Base-by-base conservation (phyloP, 2,797 vertebrate genomes). In the Argya squamiceps region DNA sequence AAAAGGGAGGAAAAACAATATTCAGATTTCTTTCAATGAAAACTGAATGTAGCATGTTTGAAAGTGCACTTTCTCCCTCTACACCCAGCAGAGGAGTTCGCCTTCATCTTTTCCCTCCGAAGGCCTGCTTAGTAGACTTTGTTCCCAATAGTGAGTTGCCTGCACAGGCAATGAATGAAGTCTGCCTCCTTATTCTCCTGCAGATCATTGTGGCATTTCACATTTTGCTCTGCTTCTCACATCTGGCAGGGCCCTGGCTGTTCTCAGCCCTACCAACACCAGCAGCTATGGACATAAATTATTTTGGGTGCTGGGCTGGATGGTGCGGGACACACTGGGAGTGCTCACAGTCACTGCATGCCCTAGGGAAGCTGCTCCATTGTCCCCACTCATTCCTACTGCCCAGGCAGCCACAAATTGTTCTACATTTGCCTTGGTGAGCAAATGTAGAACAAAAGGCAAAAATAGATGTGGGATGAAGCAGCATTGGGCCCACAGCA, bases 301-400 rank as follows among this genome's bases (percentile, higher is more conserved):
- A 46, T 9, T 70, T 56, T 59, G 13, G 30, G 26, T 47, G n/a
- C 37, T 3, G 12, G 41, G 26, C 53, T 80, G 73, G 37, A 11
- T 5, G 16, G 21, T 56, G 29, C 44, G 1, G 0, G 41, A 23
- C 27, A n/a, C 27, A 5, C 9, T 2, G 1, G 47, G 23, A 50
- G 17, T 39, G 56, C 39, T 46, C 5, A 5, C 2, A 43, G 63
- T 15, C 44, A 12, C 50, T 29, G 16, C 50, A 16, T 11, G 10
- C 32, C 53, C 15, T 10, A 22, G 27, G 19, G 32, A 32, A 85
- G 34, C 43, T 73, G 36, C 20, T 84, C 41, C 58, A 14, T 37
- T 18, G 17, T 59, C 86, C 77, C 26, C 47, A 43, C 26, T 53
- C 37, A 19, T 67, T 59, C 64, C 79, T 15, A 23, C 43, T 53